phyloP scores from a whole-genome alignment of 1,140 invertebrate species.

The Lepidurus couesii region DNA sequence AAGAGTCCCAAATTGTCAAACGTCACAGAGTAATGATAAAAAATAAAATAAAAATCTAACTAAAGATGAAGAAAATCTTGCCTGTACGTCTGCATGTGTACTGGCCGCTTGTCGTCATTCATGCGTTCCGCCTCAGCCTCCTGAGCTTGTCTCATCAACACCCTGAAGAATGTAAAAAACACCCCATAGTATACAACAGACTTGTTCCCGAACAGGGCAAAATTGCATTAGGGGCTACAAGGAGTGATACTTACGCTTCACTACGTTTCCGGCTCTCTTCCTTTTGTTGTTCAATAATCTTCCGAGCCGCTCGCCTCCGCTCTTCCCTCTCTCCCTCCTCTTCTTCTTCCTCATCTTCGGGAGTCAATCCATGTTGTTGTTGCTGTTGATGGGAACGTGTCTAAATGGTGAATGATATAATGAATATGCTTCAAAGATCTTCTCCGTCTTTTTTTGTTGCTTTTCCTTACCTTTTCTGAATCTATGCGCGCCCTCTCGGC shows the following conservation, averaged over 20 bases:
- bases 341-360: constrained; percentile 35
- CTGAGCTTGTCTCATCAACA: constrained; percentile 25
- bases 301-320: constrained; percentile 40
- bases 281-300: constrained; percentile 43
- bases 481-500: neutral
- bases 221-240: neutral
- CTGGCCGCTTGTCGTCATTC: constrained; percentile 57
- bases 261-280: neutral
- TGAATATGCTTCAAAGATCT: neutral
- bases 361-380: neutral
- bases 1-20: neutral
- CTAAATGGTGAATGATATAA: neutral
- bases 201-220: neutral
- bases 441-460: neutral
- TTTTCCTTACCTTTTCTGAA: neutral
- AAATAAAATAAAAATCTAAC: constrained; percentile 24
- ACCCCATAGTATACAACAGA: neutral
- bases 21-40: neutral
- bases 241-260: neutral
- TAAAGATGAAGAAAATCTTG: constrained; percentile 45
- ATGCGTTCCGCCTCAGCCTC: neutral
- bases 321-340: constrained; percentile 41
- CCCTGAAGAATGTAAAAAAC: neutral
- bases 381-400: constrained; percentile 9
- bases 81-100: constrained; percentile 78